phyloP scores from a whole-genome alignment of 2,888 invertebrate species.

The Drosophila vallismaia region DNA sequence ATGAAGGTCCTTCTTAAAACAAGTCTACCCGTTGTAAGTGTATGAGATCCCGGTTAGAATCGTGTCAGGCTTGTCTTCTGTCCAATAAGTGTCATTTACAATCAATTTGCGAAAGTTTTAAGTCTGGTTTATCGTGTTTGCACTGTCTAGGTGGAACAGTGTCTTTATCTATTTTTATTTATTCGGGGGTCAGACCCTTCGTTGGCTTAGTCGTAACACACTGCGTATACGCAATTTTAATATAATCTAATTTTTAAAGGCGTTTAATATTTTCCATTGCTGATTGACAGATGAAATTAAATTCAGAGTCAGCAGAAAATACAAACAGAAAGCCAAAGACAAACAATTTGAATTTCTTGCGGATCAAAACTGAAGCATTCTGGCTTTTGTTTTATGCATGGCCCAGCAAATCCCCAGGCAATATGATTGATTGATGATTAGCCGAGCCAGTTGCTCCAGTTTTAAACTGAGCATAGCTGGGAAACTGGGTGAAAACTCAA shows the following conservation, averaged over 20 bases:
- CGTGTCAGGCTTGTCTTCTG: constrained; percentile 66
- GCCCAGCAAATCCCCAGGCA: constrained; percentile 52
- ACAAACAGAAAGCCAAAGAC: constrained; percentile 12
- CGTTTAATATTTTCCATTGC: constrained; percentile 31
- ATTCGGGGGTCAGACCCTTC: constrained; percentile 23
- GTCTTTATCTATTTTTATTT: not conserved
- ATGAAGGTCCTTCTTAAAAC: too few relatives aligned
- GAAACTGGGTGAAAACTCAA: constrained; percentile 51
- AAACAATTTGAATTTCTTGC: constrained; percentile 37
- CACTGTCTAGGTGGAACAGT: not conserved
- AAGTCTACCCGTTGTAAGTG: not conserved
- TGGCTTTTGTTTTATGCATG: constrained; percentile 60
- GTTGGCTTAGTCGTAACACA: constrained; percentile 14
- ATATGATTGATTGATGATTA: constrained; percentile 77
- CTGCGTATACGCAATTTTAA: constrained; percentile 50
- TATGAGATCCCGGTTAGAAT: not conserved
- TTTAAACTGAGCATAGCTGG: constrained; percentile 51
- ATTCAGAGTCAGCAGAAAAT: constrained; percentile 27
- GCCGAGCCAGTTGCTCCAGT: constrained; percentile 48
- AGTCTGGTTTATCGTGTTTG: constrained; percentile 22
- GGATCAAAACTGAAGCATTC: constrained; percentile 29
- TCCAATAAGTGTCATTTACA: constrained; percentile 82
- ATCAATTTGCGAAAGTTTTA: constrained; percentile 68
- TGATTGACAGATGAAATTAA: constrained; percentile 68
- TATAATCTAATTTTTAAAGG: constrained; percentile 46